Conservation (phyloP, 2,113 vertebrate genomes). For the Rhinolophus sinicus region DNA sequence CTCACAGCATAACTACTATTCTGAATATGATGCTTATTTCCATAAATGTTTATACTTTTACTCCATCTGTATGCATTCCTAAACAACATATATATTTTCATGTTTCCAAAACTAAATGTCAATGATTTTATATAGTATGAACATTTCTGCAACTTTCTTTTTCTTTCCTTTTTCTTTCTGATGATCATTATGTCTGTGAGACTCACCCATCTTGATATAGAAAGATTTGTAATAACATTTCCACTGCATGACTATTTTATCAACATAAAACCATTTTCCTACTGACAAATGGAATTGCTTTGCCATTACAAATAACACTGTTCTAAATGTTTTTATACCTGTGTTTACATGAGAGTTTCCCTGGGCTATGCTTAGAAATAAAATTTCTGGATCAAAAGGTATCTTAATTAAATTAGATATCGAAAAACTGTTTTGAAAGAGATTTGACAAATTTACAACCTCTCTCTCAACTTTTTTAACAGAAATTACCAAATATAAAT, state of each 20-base stretch:
- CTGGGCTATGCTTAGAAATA: background rate
- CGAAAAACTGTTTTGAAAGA: background rate
- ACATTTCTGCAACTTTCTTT: background rate
- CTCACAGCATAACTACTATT: background rate
- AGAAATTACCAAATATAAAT: background rate
- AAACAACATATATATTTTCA: background rate
- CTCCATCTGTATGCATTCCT: background rate
- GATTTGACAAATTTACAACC: background rate
- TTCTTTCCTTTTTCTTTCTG: background rate
- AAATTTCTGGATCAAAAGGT: background rate
- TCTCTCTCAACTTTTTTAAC: background rate
- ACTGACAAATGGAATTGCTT: background rate
- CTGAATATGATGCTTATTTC: background rate
- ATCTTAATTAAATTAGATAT: conserved; percentile 21
- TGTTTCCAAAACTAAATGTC: conserved; percentile 13
- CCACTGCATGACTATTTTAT: background rate
- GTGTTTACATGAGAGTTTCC: background rate
- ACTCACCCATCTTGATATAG: background rate
- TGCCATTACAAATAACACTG: background rate
- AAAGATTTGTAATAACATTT: conserved; percentile 2
- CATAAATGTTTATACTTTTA: background rate
- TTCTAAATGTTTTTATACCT: background rate
- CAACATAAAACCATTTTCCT: conserved; percentile 14
- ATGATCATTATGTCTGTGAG: background rate
- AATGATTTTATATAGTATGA: background rate